Base-by-base conservation (phyloP, 2,888 invertebrate genomes). In the Leucophenga montana region DNA sequence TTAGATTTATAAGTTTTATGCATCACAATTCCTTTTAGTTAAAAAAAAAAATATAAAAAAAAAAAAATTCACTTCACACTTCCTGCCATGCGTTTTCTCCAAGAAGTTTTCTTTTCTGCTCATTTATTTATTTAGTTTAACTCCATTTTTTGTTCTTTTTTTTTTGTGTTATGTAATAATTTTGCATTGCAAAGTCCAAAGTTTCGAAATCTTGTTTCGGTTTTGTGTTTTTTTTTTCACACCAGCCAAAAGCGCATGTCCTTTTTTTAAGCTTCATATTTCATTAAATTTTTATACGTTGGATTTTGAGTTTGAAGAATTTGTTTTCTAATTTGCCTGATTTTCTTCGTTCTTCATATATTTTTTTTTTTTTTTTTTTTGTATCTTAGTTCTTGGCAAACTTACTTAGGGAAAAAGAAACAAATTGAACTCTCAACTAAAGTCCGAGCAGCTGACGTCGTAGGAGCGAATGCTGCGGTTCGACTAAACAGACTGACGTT, bases 401-500 rank as follows among this genome's bases (percentile, higher is more conserved):
- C 89, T 89, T 89, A 89, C 89, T 89, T 88, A 87, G 86, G 88
- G 87, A 87, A 88, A 89, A 88, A 88, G 86, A 88, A 88, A 86
- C 87, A 88, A 87, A 85, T 87, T 86, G 82, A 86, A 87, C 84
- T 86, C 88, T 87, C 87, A 85, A 87, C 85, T 85, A 85, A 86
- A 86, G 86, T 88, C 88, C 88, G 88, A 87, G 88, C 89, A 89
- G 89, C 89, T 89, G 88, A 88, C 88, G 89, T 89, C 84, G 88
- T 88, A 88, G 89, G 87, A 88, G 88, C 88, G 88, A 88, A 88
- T 89, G 89, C 89, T 89, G 89, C 88, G 88, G 88, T 89, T 89
- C 87, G 88, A 89, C 89, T 89, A 88, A 88, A 87, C 87, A 88
- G 88, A 89, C 88, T 89, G 87, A 88, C 87, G 88, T 86, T 86